phyloP scores from a whole-genome alignment of 1,140 invertebrate species.

The Achatina immaculata region DNA sequence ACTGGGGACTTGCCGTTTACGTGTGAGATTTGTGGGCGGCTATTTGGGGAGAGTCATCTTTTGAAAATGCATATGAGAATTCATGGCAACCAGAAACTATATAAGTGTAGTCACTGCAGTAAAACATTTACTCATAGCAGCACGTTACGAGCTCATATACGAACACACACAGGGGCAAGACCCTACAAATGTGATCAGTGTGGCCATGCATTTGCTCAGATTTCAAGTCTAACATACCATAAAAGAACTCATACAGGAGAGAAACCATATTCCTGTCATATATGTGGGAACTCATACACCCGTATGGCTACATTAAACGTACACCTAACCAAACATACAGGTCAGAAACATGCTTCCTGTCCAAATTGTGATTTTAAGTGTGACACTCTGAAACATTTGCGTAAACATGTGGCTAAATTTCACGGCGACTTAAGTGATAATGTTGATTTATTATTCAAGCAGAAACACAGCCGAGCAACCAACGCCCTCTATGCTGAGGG shows the following conservation, averaged over 20 bases:
- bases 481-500: not conserved
- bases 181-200: slow-evolving; percentile 41
- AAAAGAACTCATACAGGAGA: slow-evolving; percentile 40
- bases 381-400: slow-evolving; percentile 21
- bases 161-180: slow-evolving; percentile 35
- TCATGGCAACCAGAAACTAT: slow-evolving; percentile 31
- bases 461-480: not conserved
- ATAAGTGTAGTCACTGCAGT: slow-evolving; percentile 48
- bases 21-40: slow-evolving; percentile 24
- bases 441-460: not conserved
- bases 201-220: slow-evolving; percentile 32
- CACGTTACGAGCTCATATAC: slow-evolving; percentile 60
- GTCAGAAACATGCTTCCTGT: slow-evolving; percentile 32
- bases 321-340: slow-evolving; percentile 38
- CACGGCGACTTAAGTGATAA: not conserved
- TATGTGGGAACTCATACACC: slow-evolving; percentile 40
- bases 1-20: slow-evolving; percentile 10
- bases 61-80: slow-evolving; percentile 29
- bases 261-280: slow-evolving; percentile 42
- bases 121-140: slow-evolving; percentile 50
- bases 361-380: slow-evolving; percentile 29
- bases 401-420: not conserved
- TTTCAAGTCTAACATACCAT: slow-evolving; percentile 33
- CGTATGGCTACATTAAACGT: slow-evolving; percentile 34
- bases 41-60: slow-evolving; percentile 24